Evolutionary conservation across 2,888 invertebrate genomes (phyloP).

Genomic region (Phlogophora meticulosa): DNA sequence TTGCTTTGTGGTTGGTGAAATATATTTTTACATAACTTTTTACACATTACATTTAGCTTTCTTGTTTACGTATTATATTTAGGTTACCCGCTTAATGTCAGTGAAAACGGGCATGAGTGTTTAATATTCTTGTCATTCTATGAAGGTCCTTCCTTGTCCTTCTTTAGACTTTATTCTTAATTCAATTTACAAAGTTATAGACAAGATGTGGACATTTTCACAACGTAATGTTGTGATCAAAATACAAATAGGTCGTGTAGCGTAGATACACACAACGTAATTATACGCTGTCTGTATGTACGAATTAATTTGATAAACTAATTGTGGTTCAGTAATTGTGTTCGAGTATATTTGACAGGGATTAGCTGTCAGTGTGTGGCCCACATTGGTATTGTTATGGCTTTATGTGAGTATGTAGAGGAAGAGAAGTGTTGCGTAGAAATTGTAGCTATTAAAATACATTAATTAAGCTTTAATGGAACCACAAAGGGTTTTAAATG

Average conservation of each 20-base stretch:
- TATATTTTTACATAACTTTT: no score
- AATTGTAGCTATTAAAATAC: constrained; percentile 35
- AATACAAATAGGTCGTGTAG: constrained; percentile 24
- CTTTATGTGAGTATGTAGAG: constrained; percentile 10
- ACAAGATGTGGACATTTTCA: not conserved
- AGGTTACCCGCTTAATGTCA: no score
- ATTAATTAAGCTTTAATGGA: not conserved
- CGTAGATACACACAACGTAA: constrained; percentile 13
- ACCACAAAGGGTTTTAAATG: constrained; percentile 1
- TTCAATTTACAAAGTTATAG: not conserved
- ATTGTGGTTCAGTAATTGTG: constrained; percentile 53
- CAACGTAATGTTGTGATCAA: constrained; percentile 1
- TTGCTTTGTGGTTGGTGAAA: no score
- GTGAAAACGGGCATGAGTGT: no score
- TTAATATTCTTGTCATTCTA: not conserved
- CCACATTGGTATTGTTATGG: constrained; percentile 24
- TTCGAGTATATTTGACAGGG: constrained; percentile 53
- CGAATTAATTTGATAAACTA: constrained; percentile 56
- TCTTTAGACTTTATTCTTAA: not conserved
- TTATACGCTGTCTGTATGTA: constrained; percentile 29
- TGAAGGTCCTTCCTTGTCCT: no score
- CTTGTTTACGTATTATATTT: no score
- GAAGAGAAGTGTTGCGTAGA: not conserved
- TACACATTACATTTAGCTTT: no score
- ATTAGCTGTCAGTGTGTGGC: constrained; percentile 33